Evolutionary conservation across 2,888 invertebrate species (phyloP).

Genomic region (Sesamia inferens): DNA sequence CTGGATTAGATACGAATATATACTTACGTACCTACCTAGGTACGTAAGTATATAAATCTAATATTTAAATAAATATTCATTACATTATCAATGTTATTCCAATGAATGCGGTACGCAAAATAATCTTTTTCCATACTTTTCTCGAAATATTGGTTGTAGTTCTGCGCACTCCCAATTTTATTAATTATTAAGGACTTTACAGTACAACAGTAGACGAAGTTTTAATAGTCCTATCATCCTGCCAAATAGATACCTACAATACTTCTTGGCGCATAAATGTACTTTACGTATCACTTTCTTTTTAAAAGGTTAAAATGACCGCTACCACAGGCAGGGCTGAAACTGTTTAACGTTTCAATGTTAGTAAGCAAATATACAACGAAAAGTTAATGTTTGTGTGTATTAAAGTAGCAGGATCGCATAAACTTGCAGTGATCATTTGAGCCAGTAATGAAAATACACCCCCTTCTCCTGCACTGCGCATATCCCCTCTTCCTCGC

Average conservation of each 20-base stretch:
- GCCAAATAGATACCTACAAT: background rate
- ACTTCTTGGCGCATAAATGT: background rate
- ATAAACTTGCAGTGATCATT: slow-evolving; percentile 58
- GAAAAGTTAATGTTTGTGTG: slow-evolving; percentile 43
- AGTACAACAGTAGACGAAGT: background rate
- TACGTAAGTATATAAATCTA: background rate
- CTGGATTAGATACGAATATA: no score
- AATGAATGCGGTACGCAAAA: background rate
- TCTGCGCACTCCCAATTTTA: background rate
- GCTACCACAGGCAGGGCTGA: background rate
- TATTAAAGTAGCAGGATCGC: slow-evolving; percentile 47
- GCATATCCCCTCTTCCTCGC: slow-evolving; percentile 39
- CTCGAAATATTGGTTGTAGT: background rate
- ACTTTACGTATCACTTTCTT: background rate
- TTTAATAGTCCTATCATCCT: background rate
- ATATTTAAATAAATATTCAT: no score
- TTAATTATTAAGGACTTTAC: background rate
- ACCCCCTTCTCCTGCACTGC: slow-evolving; percentile 49
- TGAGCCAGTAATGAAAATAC: slow-evolving; percentile 62
- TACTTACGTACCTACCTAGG: no score
- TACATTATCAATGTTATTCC: background rate
- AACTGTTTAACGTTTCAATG: slow-evolving; percentile 10
- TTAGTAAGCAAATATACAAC: slow-evolving; percentile 19
- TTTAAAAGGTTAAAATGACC: background rate
- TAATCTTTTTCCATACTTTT: background rate